Evolutionary conservation across 37 sponge, comb jelly and placozoan genomes (phyloP).

Genomic region (Axinella damicornis): DNA sequence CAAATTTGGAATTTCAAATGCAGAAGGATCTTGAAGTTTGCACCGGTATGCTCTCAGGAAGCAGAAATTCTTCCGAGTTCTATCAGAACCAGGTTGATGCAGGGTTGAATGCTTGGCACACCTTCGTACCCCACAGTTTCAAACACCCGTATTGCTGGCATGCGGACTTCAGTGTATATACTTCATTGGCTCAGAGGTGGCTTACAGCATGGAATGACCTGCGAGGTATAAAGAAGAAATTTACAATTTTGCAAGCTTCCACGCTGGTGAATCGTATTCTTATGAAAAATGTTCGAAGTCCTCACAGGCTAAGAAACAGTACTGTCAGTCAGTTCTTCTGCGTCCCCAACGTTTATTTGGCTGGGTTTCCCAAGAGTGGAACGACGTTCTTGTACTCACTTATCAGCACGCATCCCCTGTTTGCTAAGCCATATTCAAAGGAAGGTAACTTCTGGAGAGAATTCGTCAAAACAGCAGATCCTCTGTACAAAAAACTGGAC

Average conservation of each 20-base stretch:
- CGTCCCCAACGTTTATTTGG: constrained; percentile 30
- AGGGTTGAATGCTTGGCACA: constrained; percentile 15
- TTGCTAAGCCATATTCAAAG: constrained; percentile 32
- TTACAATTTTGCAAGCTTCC: neutral
- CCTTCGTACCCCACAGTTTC: constrained; percentile 6
- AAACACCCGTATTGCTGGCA: constrained; percentile 13
- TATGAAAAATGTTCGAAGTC: neutral
- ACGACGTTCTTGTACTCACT: constrained; percentile 27
- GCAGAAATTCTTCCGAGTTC: too few relatives aligned
- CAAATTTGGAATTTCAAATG: too few relatives aligned
- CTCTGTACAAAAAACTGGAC: neutral
- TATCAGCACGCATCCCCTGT: constrained; percentile 21
- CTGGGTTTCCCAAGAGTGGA: constrained; percentile 51
- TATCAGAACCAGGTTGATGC: neutral
- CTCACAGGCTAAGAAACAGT: neutral
- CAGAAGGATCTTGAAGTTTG: too few relatives aligned
- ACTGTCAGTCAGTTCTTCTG: neutral
- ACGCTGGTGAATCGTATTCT: neutral
- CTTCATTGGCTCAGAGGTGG: neutral
- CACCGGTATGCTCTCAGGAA: too few relatives aligned
- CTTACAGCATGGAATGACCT: neutral
- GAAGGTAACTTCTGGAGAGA: constrained; percentile 50
- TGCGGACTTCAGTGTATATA: neutral
- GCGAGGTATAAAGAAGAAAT: neutral
- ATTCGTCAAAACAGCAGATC: neutral